Conservation (phyloP, 1,140 invertebrate genomes). For the Ceratoteleas bidentatus region DNA sequence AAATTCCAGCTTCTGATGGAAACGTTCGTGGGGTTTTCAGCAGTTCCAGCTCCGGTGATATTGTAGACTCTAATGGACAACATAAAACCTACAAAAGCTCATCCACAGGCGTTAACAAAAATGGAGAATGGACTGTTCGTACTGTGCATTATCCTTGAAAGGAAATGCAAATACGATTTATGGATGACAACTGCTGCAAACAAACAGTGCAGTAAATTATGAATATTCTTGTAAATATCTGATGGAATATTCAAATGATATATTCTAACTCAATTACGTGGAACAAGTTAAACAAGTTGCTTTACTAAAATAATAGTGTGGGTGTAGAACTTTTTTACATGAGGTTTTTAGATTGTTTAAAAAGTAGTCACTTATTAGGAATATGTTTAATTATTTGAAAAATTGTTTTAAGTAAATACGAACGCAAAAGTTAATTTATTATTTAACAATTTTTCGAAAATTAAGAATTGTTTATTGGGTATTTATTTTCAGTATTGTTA, state of each 20-base stretch:
- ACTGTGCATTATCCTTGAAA: conserved; percentile 79
- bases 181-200: too few relatives aligned
- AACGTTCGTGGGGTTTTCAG: conserved; percentile 83
- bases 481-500: conserved; percentile 41
- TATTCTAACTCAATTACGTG: too few relatives aligned
- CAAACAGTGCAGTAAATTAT: too few relatives aligned
- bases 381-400: conserved; percentile 39
- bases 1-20: conserved; percentile 70
- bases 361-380: conserved; percentile 22
- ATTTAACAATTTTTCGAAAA: conserved; percentile 52
- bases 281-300: too few relatives aligned
- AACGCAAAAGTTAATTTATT: conserved; percentile 11
- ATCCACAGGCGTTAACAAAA: conserved; percentile 86
- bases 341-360: background rate
- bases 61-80: conserved; percentile 83
- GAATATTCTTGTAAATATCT: too few relatives aligned
- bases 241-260: too few relatives aligned
- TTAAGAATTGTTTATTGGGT: conserved; percentile 8
- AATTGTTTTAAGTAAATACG: conserved; percentile 42
- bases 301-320: too few relatives aligned
- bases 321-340: too few relatives aligned
- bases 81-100: conserved; percentile 82
- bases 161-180: conserved; percentile 1
- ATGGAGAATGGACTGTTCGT: conserved; percentile 86
- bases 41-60: conserved; percentile 83